Evolutionary conservation across 2,888 invertebrate species (phyloP), one percentile per base, ranked within the genome.

Genomic region (Idaea straminata): DNA sequence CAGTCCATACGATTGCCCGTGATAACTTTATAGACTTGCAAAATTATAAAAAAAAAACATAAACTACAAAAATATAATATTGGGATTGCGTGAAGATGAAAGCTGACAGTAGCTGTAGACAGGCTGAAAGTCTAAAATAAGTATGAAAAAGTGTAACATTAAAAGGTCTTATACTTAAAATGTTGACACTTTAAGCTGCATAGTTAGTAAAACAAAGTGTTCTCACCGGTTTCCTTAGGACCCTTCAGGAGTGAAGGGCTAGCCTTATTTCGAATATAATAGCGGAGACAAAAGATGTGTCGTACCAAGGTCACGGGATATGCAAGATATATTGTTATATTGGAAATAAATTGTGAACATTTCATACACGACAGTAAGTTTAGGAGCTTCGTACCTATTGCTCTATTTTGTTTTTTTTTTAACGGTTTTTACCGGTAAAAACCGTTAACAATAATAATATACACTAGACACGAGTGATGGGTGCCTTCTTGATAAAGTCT

Each of bases 221-320:
- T 47, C 57, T 34, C 25, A 16, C 35, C 25, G 60, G 61, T 57
- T 64, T 70, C 59, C 66, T 72, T 63, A 61, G 57, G 65, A 62
- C 59, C 47, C 64, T 67, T 61, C 35, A 59, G 16, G 15, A 36
- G 59, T 67, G 64, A 36, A 63, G 61, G 35, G 60, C 13, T 63
- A 66, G 57, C 66, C 62, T 63, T 66, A 66, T 71, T 69, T 62
- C 35, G 67, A 68, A 66, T 62, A 69, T 69, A 69, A 69, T 69
- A 61, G 61, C 65, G 59, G 59, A 61, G 63, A 68, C 65, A 70
- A 72, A 72, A 68, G 69, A 38, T 62, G 59, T 16, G 59, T 59
- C 10, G 47, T 47, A 13, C 47, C 62, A 69, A 67, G 67, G 64
- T 69, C 61, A 59, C 59, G 4, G 15, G 35, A 10, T 34, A 61